Evolutionary conservation across 2,113 vertebrate species (phyloP).

Genomic region (Alaudala cheleensis): DNA sequence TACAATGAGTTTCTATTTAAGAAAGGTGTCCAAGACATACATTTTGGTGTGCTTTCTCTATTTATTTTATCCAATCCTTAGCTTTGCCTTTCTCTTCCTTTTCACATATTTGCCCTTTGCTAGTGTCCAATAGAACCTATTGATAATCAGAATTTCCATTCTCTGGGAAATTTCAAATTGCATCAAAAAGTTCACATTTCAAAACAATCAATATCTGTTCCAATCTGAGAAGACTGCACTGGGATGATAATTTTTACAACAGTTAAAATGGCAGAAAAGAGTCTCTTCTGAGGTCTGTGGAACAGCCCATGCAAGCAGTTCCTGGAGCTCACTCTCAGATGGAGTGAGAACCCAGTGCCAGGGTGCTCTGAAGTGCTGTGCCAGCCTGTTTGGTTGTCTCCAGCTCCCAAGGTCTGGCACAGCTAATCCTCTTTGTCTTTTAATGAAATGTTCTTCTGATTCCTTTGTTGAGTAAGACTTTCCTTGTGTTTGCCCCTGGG

Average conservation of each 20-base stretch:
- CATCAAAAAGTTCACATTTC: background rate
- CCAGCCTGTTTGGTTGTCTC: background rate
- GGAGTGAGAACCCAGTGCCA: background rate
- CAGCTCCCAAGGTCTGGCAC: background rate
- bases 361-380: background rate
- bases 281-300: background rate
- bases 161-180: background rate
- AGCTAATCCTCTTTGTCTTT: background rate
- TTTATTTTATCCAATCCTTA: background rate
- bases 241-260: background rate
- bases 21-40: background rate
- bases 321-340: background rate
- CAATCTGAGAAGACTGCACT: background rate
- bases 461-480: background rate
- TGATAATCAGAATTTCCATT: background rate
- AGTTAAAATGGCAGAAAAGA: background rate
- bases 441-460: background rate
- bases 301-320: background rate
- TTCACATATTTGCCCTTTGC: background rate
- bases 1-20: slow-evolving; percentile 16
- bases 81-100: background rate
- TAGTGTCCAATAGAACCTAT: background rate
- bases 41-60: slow-evolving; percentile 26
- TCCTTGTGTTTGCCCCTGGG: background rate
- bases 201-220: background rate